Base-by-base conservation (phyloP, 1,140 invertebrate genomes). In the Cydia pomonella region DNA sequence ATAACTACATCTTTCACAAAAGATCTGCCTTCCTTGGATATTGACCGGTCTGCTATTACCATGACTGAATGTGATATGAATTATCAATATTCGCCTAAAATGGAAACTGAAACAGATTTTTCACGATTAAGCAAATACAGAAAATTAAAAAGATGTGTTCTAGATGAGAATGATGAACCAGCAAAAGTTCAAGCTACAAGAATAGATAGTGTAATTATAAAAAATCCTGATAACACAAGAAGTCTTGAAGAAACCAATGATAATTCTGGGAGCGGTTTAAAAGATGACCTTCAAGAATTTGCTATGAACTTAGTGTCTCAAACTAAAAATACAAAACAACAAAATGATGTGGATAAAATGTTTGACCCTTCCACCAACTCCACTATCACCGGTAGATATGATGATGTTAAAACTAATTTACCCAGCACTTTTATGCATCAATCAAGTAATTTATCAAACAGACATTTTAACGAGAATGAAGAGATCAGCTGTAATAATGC, bases 171-270 rank as follows among this genome's bases (percentile, higher is more conserved):
- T 73, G 82, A 87, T 75, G n/a, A 76, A 29, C 62, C 73, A 59
- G 33, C 66, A 47, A 80, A 75, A 71, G 53, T 71, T 21, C 75
- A 75, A 80, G 78, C 69, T 64, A 66, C 81, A 79, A 81, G 90
- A 80, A 87, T 86, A 21, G 86, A 93, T 72, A 93, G 91, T 83
- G 91, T 93, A 23, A 93, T 93, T 47, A 92, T 92, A 76, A 92
- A 92, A 87, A 93, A 92, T 84, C 90, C 90, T 21, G 91, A 93
- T 64, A 92, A 87, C 79, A 73, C 66, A 12, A 89, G 84, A 79
- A 76, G 59, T 44, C 72, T 80, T 10, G 83, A 84, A 78, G 80
- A 77, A 33, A 79, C 66, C 69, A 47, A 13, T 21, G 50, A 77
- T 23, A 72, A 50, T 63, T 47, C 69, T 27, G 44, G 12, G 27